Evolutionary conservation across 2,797 vertebrate species (phyloP), one percentile per base, ranked within the genome.

Genomic region (Labroides dimidiatus): DNA sequence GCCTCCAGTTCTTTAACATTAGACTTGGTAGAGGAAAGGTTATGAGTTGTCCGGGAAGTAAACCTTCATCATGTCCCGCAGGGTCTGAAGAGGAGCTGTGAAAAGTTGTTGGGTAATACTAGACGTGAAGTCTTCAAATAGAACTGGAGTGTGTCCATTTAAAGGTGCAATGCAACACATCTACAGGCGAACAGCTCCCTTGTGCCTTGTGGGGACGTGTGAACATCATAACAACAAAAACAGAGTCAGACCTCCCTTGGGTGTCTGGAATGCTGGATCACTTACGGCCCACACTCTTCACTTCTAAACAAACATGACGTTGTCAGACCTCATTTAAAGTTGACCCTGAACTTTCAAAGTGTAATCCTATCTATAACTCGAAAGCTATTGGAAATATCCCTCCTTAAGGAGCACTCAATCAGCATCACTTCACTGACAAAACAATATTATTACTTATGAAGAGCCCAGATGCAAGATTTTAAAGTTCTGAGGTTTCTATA

Each of bases 71-170:
- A 59, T 19, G 77, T 24, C 52, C 53, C 19, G 21, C 17, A 48
- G 36, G 11, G n/a, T 61, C 59, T 54, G 33, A 11, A 77, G 44
- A 30, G 16, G 21, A 58, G 39, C 52, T 41, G n/a, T 8, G 30
- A 54, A 16, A 19, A 64, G 57, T 61, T 75, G 72, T 65, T 16
- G 47, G 61, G 64, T 87, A 85, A 88, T 81, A 81, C 77, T 62
- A 86, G 80, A 82, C 7, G 9, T 39, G 68, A 30, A n/a, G 64
- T 52, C 81, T 75, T 78, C 69, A 81, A 90, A 89, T 84, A 87
- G 84, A 84, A 75, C 17, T 49, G 21, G 57, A 72, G 19, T 1
- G 49, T 24, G 67, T 17, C 36, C 50, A 56, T 80, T 93, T 87
- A 87, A 91, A 89, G 77, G 71, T 76, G 71, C 66, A 87, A 77